A percentile compares a stretch with the other conserved stretches of the same genome.
These are phyloP conservation scores for Montipora cactus DNA, from an alignment of 64 coral and sea anemone genomes.

Conservation along the genomic window DNA sequence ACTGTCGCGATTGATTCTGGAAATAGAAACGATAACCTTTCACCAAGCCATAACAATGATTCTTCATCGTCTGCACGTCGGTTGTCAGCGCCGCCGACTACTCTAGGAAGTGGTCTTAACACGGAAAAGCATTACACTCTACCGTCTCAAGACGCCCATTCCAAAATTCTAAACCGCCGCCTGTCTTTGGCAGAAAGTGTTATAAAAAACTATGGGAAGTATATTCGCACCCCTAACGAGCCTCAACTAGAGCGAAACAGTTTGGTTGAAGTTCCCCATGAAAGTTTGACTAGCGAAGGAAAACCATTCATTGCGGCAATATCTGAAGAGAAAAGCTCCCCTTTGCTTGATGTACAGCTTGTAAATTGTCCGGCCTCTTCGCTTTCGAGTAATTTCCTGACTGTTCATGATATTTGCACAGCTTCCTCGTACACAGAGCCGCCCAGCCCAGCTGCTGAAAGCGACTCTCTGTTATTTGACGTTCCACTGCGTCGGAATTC, in stretches of 20 bases:
- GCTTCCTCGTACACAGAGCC: constrained; percentile 15
- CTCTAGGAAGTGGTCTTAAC: neutral
- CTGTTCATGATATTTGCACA: neutral
- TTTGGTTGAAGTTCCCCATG: neutral
- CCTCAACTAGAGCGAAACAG: neutral
- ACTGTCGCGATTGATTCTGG: neutral
- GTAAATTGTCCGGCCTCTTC: neutral
- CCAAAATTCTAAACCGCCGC: constrained; percentile 31
- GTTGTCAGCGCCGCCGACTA: neutral
- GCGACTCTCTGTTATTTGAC: neutral
- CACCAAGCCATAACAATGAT: neutral
- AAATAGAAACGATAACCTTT: neutral
- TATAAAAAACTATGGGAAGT: constrained; percentile 42
- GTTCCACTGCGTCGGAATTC: neutral
- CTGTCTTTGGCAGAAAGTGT: constrained; percentile 34
- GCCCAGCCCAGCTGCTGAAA: constrained; percentile 3
- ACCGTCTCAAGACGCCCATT: constrained; percentile 22
- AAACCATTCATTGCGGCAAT: neutral
- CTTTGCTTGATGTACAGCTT: neutral
- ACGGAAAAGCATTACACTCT: constrained; percentile 10
- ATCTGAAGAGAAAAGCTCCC: constrained; percentile 1
- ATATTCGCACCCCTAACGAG: constrained; percentile 31
- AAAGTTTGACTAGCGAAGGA: neutral
- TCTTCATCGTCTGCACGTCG: constrained; percentile 14
- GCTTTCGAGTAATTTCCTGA: neutral